Evolutionary conservation across 2,113 vertebrate genomes (phyloP).

Genomic region (Caretta caretta): DNA sequence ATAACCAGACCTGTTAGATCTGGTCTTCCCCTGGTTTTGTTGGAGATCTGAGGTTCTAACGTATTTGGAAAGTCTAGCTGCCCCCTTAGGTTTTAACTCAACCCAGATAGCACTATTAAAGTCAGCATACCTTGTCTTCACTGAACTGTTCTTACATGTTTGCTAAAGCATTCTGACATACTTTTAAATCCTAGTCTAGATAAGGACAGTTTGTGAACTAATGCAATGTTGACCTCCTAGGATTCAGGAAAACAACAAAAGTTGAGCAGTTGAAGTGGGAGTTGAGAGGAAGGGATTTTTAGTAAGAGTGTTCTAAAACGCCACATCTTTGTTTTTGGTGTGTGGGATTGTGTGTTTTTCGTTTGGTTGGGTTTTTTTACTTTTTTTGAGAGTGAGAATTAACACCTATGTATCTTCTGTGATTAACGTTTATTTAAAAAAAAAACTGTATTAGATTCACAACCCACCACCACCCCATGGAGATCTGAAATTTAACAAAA

Average conservation of each 20-base stretch:
- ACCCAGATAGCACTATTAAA: background rate
- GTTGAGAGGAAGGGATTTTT: background rate
- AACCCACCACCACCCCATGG: background rate
- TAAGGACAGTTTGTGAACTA: fast-evolving
- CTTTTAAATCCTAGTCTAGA: background rate
- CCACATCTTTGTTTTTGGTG: no score
- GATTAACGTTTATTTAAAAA: background rate
- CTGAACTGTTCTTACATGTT: background rate
- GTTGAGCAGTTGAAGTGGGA: background rate
- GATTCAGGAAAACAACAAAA: background rate
- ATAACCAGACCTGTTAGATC: background rate
- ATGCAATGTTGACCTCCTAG: background rate
- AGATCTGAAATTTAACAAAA: background rate
- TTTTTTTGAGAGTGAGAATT: background rate
- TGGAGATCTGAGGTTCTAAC: background rate
- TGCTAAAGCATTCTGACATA: background rate
- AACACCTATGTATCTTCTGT: background rate
- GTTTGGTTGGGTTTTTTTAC: no score
- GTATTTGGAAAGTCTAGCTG: background rate
- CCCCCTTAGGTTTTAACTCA: background rate
- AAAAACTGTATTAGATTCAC: background rate
- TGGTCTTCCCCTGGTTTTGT: background rate
- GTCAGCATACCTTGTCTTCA: background rate
- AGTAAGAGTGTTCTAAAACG: background rate
- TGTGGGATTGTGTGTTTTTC: no score